Conservation (phyloP, 2,888 invertebrate species). For the Tipula vernalis region DNA sequence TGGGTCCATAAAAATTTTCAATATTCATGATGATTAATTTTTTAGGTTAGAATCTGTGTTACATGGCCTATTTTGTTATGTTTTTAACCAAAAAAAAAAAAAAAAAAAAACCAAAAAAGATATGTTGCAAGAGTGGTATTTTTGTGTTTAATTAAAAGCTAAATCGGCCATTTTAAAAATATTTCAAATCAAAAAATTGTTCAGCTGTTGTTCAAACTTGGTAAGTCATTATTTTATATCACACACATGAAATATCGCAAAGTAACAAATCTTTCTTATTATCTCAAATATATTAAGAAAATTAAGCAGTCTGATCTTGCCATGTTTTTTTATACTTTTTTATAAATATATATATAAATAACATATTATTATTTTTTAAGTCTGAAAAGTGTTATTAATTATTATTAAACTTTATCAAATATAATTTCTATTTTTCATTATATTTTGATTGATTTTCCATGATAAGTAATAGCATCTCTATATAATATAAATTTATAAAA, state of each 20-base stretch:
- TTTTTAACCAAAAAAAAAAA: not conserved
- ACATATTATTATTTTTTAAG: not conserved
- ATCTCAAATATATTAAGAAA: not conserved
- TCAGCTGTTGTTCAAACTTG: not conserved
- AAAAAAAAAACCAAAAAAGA: not conserved
- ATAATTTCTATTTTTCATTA: not conserved
- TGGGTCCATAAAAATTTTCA: not conserved
- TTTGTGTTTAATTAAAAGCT: not conserved
- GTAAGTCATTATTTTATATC: not conserved
- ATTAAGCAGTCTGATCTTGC: not conserved
- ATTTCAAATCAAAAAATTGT: not conserved
- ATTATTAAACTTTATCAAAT: not conserved
- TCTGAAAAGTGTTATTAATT: not conserved
- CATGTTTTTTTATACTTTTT: conserved; percentile 4
- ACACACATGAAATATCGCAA: not conserved
- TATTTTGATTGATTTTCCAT: not conserved
- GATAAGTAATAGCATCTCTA: conserved; percentile 4
- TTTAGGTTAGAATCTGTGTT: not conserved
- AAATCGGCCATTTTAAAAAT: not conserved
- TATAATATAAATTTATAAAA: not conserved
- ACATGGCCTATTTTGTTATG: not conserved
- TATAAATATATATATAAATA: not conserved
- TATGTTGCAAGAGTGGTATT: not conserved
- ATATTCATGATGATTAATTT: not conserved
- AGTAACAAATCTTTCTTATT: not conserved